A percentile compares a stretch with the other conserved stretches of the same genome.
Evolutionary conservation across 2,888 invertebrate genomes (phyloP).

Genomic region (Tenthredo mesomela): DNA sequence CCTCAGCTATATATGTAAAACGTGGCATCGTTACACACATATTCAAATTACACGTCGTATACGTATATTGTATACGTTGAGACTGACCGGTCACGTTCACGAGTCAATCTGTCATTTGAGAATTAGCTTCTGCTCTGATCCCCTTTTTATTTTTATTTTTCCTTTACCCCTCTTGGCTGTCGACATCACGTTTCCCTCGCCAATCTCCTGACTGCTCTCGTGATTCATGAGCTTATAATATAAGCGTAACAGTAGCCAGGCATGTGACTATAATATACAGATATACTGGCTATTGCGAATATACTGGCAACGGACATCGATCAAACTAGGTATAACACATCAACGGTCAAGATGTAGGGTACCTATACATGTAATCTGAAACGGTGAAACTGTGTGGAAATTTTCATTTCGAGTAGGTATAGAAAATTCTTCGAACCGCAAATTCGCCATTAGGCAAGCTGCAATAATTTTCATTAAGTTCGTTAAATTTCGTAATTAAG

Average conservation of each 20-base stretch:
- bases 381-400: neutral
- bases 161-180: neutral
- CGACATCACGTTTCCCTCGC: neutral
- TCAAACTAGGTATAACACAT: slow-evolving; percentile 23
- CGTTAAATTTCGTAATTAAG: neutral
- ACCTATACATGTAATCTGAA: neutral
- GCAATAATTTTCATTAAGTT: neutral
- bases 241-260: slow-evolving; percentile 31
- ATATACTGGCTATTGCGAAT: neutral
- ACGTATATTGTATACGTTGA: neutral
- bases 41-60: neutral
- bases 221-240: slow-evolving; percentile 52
- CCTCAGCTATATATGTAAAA: neutral
- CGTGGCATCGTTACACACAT: neutral
- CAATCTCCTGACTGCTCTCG: slow-evolving; percentile 39
- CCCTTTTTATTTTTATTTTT: neutral
- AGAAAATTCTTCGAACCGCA: neutral
- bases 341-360: slow-evolving; percentile 24
- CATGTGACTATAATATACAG: neutral
- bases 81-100: slow-evolving; percentile 1
- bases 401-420: neutral
- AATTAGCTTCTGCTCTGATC: slow-evolving; percentile 37
- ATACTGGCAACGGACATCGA: slow-evolving; percentile 23
- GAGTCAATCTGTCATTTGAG: slow-evolving; percentile 42
- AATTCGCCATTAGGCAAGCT: neutral